Evolutionary conservation across 2,888 invertebrate species (phyloP).

Genomic region (Drosophila picticornis): DNA sequence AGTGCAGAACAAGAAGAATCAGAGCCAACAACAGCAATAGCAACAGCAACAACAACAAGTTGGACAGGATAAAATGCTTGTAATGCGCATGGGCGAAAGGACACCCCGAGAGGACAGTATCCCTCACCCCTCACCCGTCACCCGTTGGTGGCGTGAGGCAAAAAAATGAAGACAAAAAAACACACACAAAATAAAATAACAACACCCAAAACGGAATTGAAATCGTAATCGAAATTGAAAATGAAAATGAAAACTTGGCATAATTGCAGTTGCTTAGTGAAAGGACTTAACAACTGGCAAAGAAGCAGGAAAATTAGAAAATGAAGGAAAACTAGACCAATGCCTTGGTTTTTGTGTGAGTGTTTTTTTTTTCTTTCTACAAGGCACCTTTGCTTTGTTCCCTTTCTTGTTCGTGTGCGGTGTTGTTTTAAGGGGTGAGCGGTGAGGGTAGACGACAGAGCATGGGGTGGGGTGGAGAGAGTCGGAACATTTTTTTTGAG

Average conservation of each 20-base stretch:
- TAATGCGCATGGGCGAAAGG: constrained; percentile 10
- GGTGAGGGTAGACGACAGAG: constrained; percentile 13
- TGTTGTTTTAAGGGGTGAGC: constrained; percentile 64
- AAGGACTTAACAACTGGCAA: constrained; percentile 37
- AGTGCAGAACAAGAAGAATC: constrained; percentile 11
- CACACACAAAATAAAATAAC: constrained; percentile 24
- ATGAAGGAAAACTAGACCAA: constrained; percentile 67
- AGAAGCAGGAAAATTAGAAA: constrained; percentile 21
- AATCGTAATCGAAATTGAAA: constrained; percentile 58
- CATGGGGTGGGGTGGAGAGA: neutral
- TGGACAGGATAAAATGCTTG: constrained; percentile 41
- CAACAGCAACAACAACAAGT: constrained; percentile 30
- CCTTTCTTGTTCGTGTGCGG: constrained; percentile 13
- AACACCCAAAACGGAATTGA: constrained; percentile 47
- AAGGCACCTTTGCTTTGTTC: constrained; percentile 26
- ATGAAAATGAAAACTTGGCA: constrained; percentile 43
- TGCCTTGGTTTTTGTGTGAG: constrained; percentile 45
- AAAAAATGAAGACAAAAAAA: constrained; percentile 12
- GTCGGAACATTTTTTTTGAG: neutral
- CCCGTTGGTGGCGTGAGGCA: constrained; percentile 53
- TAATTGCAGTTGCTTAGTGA: constrained; percentile 68
- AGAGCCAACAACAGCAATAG: neutral
- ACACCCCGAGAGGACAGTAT: constrained; percentile 60
- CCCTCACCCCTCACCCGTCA: neutral
- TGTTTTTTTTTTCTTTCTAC: constrained; percentile 1